Evolutionary conservation across 1,140 invertebrate genomes (phyloP).

Genomic region (Monochamus saltuarius): DNA sequence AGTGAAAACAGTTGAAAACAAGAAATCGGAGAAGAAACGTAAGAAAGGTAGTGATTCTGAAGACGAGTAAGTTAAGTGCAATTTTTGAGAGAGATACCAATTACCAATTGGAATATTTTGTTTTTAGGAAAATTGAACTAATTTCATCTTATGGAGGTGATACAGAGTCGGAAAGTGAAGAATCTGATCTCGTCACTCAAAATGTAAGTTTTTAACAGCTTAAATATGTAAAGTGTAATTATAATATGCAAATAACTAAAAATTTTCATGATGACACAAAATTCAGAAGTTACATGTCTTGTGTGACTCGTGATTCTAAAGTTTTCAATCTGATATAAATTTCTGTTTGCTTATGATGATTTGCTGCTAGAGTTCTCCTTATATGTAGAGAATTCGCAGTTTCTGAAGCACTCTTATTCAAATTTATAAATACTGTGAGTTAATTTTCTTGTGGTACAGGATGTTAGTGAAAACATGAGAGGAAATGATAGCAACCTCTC

Average conservation of each 20-base stretch:
- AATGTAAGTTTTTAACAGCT: background rate
- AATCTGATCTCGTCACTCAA: slow-evolving; percentile 5
- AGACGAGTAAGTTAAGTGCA: slow-evolving; percentile 54
- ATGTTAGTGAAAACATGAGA: background rate
- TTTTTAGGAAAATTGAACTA: slow-evolving; percentile 61
- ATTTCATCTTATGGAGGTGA: slow-evolving; percentile 61
- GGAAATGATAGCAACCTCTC: slow-evolving; percentile 23
- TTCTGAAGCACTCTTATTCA: slow-evolving; percentile 36
- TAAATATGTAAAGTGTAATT: background rate
- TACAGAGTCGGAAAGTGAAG: slow-evolving; percentile 51
- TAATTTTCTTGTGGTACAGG: background rate
- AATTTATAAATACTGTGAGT: background rate
- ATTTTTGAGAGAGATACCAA: background rate
- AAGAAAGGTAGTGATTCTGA: slow-evolving; percentile 50
- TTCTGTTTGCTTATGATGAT: slow-evolving; percentile 45
- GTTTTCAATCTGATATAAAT: slow-evolving; percentile 52
- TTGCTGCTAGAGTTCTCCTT: slow-evolving; percentile 48
- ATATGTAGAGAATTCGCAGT: slow-evolving; percentile 45
- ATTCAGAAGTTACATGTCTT: slow-evolving; percentile 11
- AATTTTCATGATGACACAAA: slow-evolving; percentile 23
- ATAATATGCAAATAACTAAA: background rate
- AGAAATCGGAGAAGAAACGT: slow-evolving; percentile 11
- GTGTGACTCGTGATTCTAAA: slow-evolving; percentile 33
- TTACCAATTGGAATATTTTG: slow-evolving; percentile 2
- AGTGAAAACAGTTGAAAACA: background rate